phyloP scores from a whole-genome alignment of 2,113 vertebrate species.

The Neolamprologus toae region DNA sequence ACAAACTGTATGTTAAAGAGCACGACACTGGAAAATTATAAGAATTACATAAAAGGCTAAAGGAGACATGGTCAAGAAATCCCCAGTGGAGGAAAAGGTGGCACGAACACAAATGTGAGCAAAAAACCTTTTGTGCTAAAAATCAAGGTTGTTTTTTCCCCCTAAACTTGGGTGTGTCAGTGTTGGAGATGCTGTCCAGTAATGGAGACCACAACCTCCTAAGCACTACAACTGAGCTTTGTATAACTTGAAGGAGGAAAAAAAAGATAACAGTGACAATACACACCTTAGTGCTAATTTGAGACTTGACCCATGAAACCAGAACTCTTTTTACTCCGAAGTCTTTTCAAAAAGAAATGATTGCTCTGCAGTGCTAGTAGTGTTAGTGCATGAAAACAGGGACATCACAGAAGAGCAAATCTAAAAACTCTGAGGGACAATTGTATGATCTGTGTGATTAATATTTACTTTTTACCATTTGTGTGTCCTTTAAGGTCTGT shows the following conservation, averaged over 20 bases:
- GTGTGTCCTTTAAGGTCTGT: background rate
- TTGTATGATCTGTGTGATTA: fast-evolving
- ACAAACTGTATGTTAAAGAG: slow-evolving; percentile 6
- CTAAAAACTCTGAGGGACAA: background rate
- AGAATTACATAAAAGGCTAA: background rate
- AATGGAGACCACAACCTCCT: background rate
- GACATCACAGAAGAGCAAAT: background rate
- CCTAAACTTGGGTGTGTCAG: background rate
- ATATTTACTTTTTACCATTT: background rate
- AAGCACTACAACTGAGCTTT: background rate
- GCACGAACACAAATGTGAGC: background rate
- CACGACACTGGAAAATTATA: background rate
- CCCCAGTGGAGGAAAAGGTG: background rate
- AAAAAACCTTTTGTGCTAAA: background rate
- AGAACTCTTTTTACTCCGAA: background rate
- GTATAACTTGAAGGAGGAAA: background rate
- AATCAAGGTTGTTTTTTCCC: background rate
- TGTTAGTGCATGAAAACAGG: fast-evolving
- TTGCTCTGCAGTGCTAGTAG: background rate
- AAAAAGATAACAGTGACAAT: slow-evolving; percentile 11
- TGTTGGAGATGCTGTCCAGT: background rate
- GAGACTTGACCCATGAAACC: background rate
- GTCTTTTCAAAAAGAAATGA: background rate
- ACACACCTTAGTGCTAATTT: background rate
- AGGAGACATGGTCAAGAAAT: background rate